Conservation (phyloP, 2,113 vertebrate genomes). For the Rhea pennata region DNA sequence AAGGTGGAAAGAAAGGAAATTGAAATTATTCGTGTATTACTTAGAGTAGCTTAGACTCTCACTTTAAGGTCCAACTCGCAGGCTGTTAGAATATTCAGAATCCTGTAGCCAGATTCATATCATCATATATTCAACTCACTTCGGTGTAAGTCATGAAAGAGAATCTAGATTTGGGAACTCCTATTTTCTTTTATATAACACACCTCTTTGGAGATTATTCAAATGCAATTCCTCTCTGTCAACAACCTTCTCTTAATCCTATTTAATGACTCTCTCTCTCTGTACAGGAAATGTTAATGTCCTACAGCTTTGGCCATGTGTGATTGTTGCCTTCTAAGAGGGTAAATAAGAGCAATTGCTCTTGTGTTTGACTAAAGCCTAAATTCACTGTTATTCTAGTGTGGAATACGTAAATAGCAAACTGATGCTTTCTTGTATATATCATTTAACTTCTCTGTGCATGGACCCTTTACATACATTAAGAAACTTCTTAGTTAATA, state of each 20-base stretch:
- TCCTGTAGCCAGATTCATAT: background rate
- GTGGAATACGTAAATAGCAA: background rate
- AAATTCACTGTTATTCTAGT: background rate
- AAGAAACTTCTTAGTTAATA: background rate
- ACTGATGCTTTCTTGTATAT: background rate
- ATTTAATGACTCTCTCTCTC: background rate
- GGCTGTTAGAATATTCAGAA: constrained; percentile 9
- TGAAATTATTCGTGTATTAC: background rate
- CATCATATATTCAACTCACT: background rate
- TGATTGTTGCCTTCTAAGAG: background rate
- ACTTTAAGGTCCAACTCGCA: background rate
- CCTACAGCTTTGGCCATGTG: background rate
- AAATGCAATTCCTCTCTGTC: background rate
- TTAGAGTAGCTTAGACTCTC: background rate
- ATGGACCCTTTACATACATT: background rate
- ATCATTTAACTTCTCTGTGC: background rate
- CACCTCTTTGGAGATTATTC: background rate
- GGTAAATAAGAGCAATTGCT: background rate
- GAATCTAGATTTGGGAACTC: background rate
- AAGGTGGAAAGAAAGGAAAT: background rate
- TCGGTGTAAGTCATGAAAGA: background rate
- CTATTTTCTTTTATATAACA: background rate
- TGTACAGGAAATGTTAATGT: background rate
- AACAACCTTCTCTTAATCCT: background rate
- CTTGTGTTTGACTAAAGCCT: background rate